Conservation (phyloP, 2,797 vertebrate species). For the Bradypodion pumilum region DNA sequence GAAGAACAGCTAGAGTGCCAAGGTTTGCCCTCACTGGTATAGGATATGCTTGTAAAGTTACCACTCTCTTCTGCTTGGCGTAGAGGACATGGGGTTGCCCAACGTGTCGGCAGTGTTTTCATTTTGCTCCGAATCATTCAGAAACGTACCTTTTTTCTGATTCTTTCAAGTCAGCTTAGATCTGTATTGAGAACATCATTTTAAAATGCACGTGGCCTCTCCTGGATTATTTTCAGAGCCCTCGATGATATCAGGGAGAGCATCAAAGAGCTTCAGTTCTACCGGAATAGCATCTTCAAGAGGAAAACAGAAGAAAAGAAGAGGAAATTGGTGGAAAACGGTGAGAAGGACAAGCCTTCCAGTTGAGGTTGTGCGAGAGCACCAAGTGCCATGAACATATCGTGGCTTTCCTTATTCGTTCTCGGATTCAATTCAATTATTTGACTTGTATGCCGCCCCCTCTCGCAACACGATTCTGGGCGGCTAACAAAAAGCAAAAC, state of each 20-base stretch:
- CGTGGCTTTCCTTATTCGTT: slow-evolving; percentile 35
- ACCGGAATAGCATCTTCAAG: slow-evolving; percentile 90
- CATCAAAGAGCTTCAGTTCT: slow-evolving; percentile 93
- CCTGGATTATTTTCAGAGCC: slow-evolving; percentile 80
- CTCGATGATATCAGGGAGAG: slow-evolving; percentile 95
- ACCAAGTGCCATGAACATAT: fast-evolving
- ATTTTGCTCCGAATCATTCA: background rate
- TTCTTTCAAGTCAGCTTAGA: background rate
- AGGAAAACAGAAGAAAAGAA: slow-evolving; percentile 81
- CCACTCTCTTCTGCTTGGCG: no score
- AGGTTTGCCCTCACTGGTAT: no score
- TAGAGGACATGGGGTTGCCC: background rate
- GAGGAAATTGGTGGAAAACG: slow-evolving; percentile 82
- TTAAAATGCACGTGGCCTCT: background rate
- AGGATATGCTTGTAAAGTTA: no score
- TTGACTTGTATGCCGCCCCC: no score
- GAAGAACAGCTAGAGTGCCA: no score
- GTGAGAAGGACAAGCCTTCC: slow-evolving; percentile 72
- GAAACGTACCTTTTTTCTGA: no score
- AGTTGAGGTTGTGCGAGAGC: slow-evolving; percentile 65
- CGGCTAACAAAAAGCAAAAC: no score
- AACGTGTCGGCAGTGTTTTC: background rate
- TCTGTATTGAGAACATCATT: fast-evolving
- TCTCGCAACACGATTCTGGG: no score
- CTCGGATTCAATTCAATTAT: no score